Evolutionary conservation across 2,797 vertebrate species (phyloP).

Genomic region (Bryconaethiops microstoma): DNA sequence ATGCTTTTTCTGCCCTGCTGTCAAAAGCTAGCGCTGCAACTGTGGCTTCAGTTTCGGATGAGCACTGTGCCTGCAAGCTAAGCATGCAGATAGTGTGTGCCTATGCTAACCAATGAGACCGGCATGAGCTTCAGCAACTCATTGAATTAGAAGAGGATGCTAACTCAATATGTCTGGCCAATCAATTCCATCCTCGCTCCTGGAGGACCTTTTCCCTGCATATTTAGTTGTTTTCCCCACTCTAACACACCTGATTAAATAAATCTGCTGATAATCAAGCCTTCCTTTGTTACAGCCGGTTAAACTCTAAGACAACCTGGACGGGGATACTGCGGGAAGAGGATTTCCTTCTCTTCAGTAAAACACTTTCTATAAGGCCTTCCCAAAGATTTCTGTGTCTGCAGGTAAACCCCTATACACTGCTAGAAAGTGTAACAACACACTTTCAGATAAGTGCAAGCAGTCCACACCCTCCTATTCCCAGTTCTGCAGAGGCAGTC

Average conservation of each 20-base stretch:
- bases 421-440: neutral
- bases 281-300: no score
- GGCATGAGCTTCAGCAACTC: no score
- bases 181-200: no score
- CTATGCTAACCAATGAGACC: conserved; percentile 1
- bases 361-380: neutral
- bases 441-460: neutral
- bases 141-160: neutral
- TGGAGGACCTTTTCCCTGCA: no score
- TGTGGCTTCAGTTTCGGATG: conserved; percentile 7
- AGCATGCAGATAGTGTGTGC: conserved; percentile 11
- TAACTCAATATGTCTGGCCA: no score
- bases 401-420: neutral
- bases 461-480: neutral
- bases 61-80: neutral
- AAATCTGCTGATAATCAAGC: no score
- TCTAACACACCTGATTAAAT: no score
- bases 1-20: conserved; percentile 15
- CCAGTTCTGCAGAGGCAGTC: neutral
- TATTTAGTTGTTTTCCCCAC: no score
- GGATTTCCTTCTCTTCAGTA: neutral
- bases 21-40: conserved; percentile 7
- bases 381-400: neutral
- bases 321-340: neutral
- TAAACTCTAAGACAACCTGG: neutral